Evolutionary conservation across 2,113 vertebrate species (phyloP).

Genomic region (Pavo muticus): DNA sequence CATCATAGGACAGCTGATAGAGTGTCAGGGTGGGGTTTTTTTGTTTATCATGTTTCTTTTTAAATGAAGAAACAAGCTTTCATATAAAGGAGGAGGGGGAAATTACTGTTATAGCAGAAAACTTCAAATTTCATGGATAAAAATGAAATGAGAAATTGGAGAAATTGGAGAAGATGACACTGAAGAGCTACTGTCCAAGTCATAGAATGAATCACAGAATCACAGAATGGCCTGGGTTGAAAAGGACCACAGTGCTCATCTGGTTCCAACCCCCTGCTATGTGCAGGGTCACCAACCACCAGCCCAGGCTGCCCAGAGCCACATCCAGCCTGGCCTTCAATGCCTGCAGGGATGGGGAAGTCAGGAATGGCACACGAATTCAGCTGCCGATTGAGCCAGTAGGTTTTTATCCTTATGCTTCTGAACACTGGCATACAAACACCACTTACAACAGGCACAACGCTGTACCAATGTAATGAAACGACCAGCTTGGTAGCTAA

Average conservation of each 20-base stretch:
- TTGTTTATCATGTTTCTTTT: neutral
- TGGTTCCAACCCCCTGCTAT: no score
- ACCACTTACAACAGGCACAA: neutral
- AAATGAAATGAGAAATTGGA: neutral
- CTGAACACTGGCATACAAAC: neutral
- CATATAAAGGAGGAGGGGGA: neutral
- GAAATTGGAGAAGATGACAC: neutral
- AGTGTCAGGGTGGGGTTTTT: neutral
- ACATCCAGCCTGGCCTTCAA: no score
- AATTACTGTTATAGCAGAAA: neutral
- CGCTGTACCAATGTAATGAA: neutral
- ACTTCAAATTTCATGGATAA: neutral
- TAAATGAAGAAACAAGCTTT: neutral
- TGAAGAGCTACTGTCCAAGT: neutral
- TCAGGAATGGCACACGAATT: neutral
- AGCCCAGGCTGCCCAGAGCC: no score
- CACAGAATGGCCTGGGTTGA: no score
- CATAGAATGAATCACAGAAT: no score
- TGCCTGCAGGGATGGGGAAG: no score
- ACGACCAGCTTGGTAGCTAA: neutral
- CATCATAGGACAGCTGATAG: neutral
- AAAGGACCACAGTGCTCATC: no score
- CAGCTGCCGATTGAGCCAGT: neutral
- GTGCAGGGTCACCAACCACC: no score
- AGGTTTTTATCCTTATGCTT: neutral